Base-by-base conservation (phyloP, 2,113 vertebrate species). In the Neoarius graeffei region DNA sequence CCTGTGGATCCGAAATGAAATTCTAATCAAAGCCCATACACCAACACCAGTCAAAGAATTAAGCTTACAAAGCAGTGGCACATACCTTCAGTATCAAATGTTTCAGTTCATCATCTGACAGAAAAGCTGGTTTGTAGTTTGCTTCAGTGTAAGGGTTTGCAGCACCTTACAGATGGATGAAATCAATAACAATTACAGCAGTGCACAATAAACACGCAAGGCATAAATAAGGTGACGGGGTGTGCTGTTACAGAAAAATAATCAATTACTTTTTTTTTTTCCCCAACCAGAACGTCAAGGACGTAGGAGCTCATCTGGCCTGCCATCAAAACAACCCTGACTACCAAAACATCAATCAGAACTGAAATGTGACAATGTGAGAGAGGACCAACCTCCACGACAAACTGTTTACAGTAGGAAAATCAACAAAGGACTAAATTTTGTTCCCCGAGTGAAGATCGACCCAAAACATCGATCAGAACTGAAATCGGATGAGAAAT, bases 81-180 rank as follows among this genome's bases (percentile, higher is more conserved):
- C 97, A 69, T 95, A 99, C 98, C 96, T 97, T 96, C 92, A 99
- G 95, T 96, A 99, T 99, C 90, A 99, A 96, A 93, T 99, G 98
- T 91, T 99, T 99, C 91, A 99, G 92, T 91, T 99, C 98, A 86
- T 99, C 98, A 23, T 99, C 98, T 88, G 98, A 99, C 69, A 99
- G 95, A 94, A 99, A 99, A 83, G 98, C 96, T 83, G 98, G 98
- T 93, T 99, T 99, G 93, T 99, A 99, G 95, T 99, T 99, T 77
- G 98, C 98, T 95, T 99, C 98, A 66, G 98, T 99, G 90, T 99
- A 99, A 9, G 98, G 97, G 89, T 99, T 99, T 86, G 97, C 96
- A 93, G 98, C 97, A 94, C 98, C 98, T 99, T 86, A n/a, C 86
- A 66, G 89, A 56, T 4, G 73, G 86, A 60, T 52, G 5, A 52